Conservation (phyloP, 2,797 vertebrate species). For the Chaetophractus vellerosus region DNA sequence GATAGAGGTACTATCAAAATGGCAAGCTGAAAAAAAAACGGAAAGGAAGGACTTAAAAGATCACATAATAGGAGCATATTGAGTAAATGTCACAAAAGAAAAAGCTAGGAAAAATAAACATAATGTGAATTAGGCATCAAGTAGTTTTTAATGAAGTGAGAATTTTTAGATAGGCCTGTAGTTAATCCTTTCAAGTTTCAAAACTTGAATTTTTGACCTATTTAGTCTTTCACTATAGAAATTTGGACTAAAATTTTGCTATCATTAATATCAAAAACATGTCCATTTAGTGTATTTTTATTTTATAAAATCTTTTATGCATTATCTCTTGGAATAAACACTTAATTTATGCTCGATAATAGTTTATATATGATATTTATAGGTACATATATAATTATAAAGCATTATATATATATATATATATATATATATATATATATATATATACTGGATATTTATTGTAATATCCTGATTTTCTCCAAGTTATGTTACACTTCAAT, state of each 20-base stretch:
- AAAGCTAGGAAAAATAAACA: background rate
- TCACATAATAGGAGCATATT: background rate
- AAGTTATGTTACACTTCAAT: background rate
- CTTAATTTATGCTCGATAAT: conserved; percentile 6
- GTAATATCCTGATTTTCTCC: background rate
- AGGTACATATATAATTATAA: background rate
- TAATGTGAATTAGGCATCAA: background rate
- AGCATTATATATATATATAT: background rate
- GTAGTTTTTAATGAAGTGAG: background rate
- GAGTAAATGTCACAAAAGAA: conserved; percentile 9
- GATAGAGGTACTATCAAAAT: background rate
- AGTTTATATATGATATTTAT: background rate
- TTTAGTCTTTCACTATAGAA: background rate
- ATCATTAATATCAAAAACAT: background rate
- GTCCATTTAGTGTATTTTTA: conserved; percentile 54
- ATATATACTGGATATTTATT: background rate
- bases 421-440: no score
- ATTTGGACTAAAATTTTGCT: background rate
- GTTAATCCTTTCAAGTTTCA: background rate
- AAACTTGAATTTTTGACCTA: background rate
- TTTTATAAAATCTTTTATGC: background rate
- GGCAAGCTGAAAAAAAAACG: background rate
- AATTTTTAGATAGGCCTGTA: background rate
- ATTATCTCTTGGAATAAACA: background rate
- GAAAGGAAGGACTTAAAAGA: background rate